A percentile compares a stretch with the other conserved stretches of the same genome.
These are phyloP conservation scores for Passer domesticus DNA, from an alignment of 2,113 vertebrate genomes.

Conservation along the genomic window DNA sequence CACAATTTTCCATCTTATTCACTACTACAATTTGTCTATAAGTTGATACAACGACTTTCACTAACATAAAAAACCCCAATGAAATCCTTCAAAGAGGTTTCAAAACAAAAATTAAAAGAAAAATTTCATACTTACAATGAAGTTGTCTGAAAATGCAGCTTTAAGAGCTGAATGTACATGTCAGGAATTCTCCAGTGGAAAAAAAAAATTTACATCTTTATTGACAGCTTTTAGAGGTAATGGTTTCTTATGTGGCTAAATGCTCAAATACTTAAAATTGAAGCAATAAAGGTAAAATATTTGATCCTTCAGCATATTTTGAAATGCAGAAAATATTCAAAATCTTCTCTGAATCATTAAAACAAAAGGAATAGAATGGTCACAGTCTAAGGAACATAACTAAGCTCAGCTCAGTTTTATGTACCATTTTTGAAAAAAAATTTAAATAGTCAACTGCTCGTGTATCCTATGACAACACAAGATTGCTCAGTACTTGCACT, in stretches of 20 bases:
- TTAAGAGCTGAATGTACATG: neutral
- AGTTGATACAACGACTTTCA: neutral
- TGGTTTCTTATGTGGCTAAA: neutral
- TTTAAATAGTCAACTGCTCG: neutral
- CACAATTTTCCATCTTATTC: neutral
- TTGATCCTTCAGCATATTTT: neutral
- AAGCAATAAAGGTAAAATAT: neutral
- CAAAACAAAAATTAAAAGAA: neutral
- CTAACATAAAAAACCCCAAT: neutral
- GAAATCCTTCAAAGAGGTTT: neutral
- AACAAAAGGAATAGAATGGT: neutral
- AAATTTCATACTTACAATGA: neutral
- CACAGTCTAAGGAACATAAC: neutral
- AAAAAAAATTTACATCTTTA: neutral
- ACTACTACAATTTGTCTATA: neutral
- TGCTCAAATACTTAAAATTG: neutral
- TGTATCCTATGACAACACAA: neutral
- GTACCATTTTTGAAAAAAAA: neutral
- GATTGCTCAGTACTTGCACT: neutral
- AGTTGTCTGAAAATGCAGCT: neutral
- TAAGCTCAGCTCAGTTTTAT: neutral
- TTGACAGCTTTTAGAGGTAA: neutral
- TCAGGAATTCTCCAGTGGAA: neutral
- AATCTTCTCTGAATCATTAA: neutral
- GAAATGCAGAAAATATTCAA: neutral